Evolutionary conservation across 2,797 vertebrate genomes (phyloP), one percentile per base, ranked within the genome.

Genomic region (Mormyrops attenuatus): DNA sequence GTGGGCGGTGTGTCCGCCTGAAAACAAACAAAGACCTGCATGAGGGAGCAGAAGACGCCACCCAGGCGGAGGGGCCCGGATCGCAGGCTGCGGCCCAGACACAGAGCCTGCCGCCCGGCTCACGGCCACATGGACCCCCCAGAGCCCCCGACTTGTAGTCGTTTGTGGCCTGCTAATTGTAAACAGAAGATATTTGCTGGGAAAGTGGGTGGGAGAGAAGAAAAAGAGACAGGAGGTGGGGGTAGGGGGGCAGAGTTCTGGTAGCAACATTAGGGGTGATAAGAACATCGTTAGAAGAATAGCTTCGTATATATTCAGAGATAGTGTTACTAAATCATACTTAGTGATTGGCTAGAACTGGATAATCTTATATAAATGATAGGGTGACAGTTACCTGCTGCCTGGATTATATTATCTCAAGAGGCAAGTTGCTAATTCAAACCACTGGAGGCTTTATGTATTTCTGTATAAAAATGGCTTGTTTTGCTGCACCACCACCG

Each of bases 151-250:
- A 55, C 85, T 55, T 87, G 52, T 55, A 57, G 34, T 55, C 85
- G 26, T 87, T 53, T 87, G 85, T 52, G 53, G 85, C 17, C 22
- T 17, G 5, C 11, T 87, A 87, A 87, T 87, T 87, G 52, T 87
- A 87, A 87, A 60, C 85, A 87, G 85, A 60, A 52, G 85, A 53
- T 52, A 52, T 86, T 86, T 86, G 50, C 85, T 52, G 53, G 53
- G 26, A 38, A 87, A 60, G 34, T 9, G 50, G 26, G 85, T 49
- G 53, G 53, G 52, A 55, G 85, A 50, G 30, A 52, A 13, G 53
- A 34, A 55, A 20, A 38, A 20, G 53, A 15, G 84, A 30, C 47
- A 49, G n/a, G 47, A 50, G 84, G 20, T 30, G 84, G 84, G 44
- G 84, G 13, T 6, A 80, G 73, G 73, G 69, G 34, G 30, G 73